Conservation (phyloP, 2,888 invertebrate genomes). For the Polydesmus complanatus region DNA sequence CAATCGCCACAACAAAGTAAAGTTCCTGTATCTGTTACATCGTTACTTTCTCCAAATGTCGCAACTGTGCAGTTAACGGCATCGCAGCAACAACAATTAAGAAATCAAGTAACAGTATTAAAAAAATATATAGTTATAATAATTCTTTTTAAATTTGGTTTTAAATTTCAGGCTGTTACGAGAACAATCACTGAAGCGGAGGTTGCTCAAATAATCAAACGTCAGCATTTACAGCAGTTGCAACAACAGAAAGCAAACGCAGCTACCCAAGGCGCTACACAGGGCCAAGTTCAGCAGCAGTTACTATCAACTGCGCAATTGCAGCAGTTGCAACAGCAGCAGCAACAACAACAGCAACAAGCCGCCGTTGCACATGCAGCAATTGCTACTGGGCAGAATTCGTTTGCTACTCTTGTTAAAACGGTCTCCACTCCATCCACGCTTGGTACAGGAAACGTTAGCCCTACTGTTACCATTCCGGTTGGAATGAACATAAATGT, state of each 20-base stretch:
- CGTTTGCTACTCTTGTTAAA: slow-evolving; percentile 50
- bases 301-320: slow-evolving; percentile 42
- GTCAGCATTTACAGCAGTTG: slow-evolving; percentile 23
- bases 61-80: not conserved
- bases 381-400: slow-evolving; percentile 39
- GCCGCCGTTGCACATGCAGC: slow-evolving; percentile 39
- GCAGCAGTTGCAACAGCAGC: slow-evolving; percentile 20
- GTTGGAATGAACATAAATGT: slow-evolving; percentile 32
- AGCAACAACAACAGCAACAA: slow-evolving; percentile 23
- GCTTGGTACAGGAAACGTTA: slow-evolving; percentile 26
- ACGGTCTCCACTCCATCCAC: slow-evolving; percentile 37
- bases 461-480: slow-evolving; percentile 19
- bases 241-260: slow-evolving; percentile 19
- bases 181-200: slow-evolving; percentile 43
- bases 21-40: slow-evolving; percentile 9
- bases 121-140: too few relatives aligned
- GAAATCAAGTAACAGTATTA: too few relatives aligned
- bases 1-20: not conserved
- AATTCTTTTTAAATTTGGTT: too few relatives aligned
- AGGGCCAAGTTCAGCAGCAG: slow-evolving; percentile 27
- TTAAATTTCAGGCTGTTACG: slow-evolving; percentile 21
- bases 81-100: not conserved
- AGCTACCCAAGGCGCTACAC: slow-evolving; percentile 2
- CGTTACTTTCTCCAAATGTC: slow-evolving; percentile 1
- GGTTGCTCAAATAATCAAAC: slow-evolving; percentile 44